Evolutionary conservation across 2,888 invertebrate species (phyloP).

Genomic region (Eulithis testata): DNA sequence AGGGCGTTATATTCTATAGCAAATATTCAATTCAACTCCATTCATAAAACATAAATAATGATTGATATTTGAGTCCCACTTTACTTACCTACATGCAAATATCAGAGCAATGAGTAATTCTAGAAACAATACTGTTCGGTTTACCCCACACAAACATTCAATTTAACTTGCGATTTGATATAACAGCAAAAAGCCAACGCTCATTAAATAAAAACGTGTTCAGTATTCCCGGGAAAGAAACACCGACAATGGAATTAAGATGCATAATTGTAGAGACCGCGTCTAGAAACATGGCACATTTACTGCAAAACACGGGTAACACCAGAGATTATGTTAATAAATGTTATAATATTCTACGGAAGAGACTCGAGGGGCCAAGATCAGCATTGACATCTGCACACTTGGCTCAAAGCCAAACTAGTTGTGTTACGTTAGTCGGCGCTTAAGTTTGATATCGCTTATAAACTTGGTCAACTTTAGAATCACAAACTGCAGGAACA

Average conservation of each 20-base stretch:
- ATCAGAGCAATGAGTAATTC: background rate
- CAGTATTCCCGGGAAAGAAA: conserved; percentile 17
- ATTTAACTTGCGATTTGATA: conserved; percentile 10
- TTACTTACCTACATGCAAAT: too few relatives aligned
- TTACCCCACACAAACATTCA: conserved; percentile 8
- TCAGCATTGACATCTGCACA: conserved; percentile 61
- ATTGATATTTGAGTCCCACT: too few relatives aligned
- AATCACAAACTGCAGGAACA: background rate
- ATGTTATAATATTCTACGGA: conserved; percentile 54
- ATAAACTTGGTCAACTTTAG: conserved; percentile 9
- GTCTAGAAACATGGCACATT: conserved; percentile 38
- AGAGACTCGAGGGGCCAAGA: conserved; percentile 48
- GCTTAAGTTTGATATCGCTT: conserved; percentile 44
- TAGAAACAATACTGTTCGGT: conserved; percentile 7
- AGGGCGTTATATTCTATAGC: too few relatives aligned
- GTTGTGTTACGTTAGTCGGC: conserved; percentile 44
- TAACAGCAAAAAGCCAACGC: conserved; percentile 12
- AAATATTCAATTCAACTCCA: too few relatives aligned
- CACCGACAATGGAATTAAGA: conserved; percentile 26
- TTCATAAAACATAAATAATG: too few relatives aligned
- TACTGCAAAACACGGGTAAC: conserved; percentile 53
- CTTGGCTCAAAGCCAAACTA: conserved; percentile 55
- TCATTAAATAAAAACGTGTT: conserved; percentile 21
- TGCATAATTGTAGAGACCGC: conserved; percentile 27
- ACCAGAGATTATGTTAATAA: conserved; percentile 62